phyloP scores from a whole-genome alignment of 2,113 vertebrate genomes.

The Indri indri region DNA sequence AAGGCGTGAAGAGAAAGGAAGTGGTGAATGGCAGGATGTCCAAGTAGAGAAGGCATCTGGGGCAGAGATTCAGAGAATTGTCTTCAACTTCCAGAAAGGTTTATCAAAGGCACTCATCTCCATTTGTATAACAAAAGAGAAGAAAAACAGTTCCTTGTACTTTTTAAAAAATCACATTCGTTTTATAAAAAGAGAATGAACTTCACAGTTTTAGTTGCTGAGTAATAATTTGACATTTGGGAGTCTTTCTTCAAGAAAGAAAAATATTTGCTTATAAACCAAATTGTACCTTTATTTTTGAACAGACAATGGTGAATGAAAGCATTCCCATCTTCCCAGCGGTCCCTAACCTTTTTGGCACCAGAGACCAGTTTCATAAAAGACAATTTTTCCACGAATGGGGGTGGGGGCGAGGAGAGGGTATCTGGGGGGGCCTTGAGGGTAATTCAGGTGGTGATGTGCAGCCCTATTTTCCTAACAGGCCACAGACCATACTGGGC shows the following conservation, averaged over 20 bases:
- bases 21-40: no score
- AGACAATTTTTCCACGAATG: no score
- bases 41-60: neutral
- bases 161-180: neutral
- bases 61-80: neutral
- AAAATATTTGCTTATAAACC: slow-evolving; percentile 11
- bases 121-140: neutral
- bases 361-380: no score
- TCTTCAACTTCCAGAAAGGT: neutral
- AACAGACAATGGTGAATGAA: neutral
- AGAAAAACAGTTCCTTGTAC: neutral
- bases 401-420: no score
- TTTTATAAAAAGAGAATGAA: slow-evolving; percentile 27
- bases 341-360: no score
- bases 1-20: neutral
- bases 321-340: neutral
- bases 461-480: no score
- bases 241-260: neutral
- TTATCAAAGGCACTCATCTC: neutral
- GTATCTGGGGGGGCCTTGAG: no score
- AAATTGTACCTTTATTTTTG: slow-evolving; percentile 14
- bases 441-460: no score
- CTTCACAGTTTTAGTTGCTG: neutral
- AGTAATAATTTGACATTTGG: neutral
- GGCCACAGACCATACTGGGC: no score